Percentiles rank a stretch among this genome's conserved stretches.
Evolutionary conservation across 2,797 vertebrate genomes (phyloP).

Genomic region (Propithecus perrieri): DNA sequence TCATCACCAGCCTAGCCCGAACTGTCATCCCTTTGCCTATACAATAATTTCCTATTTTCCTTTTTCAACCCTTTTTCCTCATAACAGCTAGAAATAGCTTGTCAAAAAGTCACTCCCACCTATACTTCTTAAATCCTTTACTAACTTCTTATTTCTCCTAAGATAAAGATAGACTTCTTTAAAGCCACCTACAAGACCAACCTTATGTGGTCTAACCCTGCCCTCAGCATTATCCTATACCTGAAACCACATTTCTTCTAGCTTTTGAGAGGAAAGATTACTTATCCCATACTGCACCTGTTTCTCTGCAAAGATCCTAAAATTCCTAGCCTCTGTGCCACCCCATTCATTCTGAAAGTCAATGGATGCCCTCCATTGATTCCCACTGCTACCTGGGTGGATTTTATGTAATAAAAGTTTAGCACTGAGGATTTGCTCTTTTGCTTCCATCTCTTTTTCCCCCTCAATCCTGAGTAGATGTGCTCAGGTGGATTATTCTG

Average conservation of each 20-base stretch:
- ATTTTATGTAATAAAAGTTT: neutral
- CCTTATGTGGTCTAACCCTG: neutral
- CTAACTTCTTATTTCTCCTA: neutral
- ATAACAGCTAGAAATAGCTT: neutral
- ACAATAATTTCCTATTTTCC: neutral
- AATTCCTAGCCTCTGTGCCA: neutral
- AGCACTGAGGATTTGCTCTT: neutral
- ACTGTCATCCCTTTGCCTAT: neutral
- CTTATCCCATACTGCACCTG: accelerated
- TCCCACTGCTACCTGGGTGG: neutral
- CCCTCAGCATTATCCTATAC: neutral
- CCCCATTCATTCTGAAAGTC: neutral
- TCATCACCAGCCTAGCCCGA: neutral
- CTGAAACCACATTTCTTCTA: neutral
- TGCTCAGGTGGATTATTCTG: neutral
- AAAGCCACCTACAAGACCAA: neutral
- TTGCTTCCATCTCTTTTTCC: neutral
- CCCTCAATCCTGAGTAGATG: neutral
- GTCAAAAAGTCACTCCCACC: neutral
- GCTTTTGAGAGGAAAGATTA: neutral
- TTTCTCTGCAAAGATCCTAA: neutral
- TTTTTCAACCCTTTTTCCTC: neutral
- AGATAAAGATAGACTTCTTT: neutral
- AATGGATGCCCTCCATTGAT: neutral
- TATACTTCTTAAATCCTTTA: neutral